phyloP scores from a whole-genome alignment of 2,888 invertebrate species.

The Ormyrus pomaceus region DNA sequence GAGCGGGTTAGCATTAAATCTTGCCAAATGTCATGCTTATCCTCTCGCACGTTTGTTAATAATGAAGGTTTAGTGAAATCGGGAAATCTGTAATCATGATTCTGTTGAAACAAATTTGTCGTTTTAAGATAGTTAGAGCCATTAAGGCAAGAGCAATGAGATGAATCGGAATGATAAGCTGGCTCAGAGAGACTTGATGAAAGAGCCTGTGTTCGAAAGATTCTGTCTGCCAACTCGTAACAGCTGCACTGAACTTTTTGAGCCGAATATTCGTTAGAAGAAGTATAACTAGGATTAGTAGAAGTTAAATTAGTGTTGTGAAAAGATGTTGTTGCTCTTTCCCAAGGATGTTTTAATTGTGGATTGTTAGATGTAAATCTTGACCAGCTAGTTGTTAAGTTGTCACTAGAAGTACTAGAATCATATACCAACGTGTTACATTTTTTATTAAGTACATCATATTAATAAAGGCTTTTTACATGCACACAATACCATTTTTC shows the following conservation, averaged over 20 bases:
- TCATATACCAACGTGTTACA: constrained; percentile 57
- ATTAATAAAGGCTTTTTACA: constrained; percentile 16
- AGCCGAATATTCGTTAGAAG: constrained; percentile 62
- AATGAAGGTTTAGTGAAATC: constrained; percentile 63
- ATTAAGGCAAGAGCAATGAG: constrained; percentile 55
- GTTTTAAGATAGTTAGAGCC: constrained; percentile 43
- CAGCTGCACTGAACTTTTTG: constrained; percentile 62
- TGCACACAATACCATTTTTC: not conserved
- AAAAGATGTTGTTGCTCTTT: constrained; percentile 62
- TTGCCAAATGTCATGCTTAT: constrained; percentile 64
- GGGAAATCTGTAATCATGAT: constrained; percentile 59
- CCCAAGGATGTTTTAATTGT: constrained; percentile 71
- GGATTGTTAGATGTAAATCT: constrained; percentile 71
- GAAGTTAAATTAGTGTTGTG: constrained; percentile 63
- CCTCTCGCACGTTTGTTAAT: constrained; percentile 65
- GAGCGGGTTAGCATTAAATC: constrained; percentile 62
- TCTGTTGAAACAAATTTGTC: constrained; percentile 37
- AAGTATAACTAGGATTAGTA: constrained; percentile 63
- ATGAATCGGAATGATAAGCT: constrained; percentile 25
- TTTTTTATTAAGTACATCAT: constrained; percentile 10
- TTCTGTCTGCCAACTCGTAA: constrained; percentile 62
- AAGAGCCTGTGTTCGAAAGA: constrained; percentile 52
- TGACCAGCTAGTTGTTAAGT: constrained; percentile 69
- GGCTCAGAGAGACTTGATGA: not conserved
- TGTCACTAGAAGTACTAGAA: constrained; percentile 69